Evolutionary conservation across 2,888 invertebrate species (phyloP), one percentile per base, ranked within the genome.

Genomic region (Platycheirus albimanus): DNA sequence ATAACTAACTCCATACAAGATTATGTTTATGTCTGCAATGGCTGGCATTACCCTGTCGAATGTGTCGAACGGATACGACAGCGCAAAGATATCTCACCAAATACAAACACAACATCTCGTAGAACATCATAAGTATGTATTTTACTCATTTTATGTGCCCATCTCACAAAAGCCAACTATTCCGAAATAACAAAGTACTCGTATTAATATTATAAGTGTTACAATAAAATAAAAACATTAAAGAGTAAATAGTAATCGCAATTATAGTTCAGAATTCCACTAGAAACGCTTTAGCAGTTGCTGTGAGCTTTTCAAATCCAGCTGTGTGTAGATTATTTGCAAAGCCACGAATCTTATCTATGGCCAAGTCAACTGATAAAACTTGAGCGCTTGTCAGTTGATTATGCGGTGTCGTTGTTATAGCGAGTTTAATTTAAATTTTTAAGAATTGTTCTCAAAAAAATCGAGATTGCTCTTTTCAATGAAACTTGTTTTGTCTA

Each of bases 31-130:
- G 45, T 88, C 85, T 7, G 93, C 92, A 13, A 94, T 94, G 94
- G 91, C 93, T 6, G 92, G 92, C 77, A 92, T 94, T 80, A 92
- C 92, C 0, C 88, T 94, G 81, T 94, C 94, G 0, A 90, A 91
- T 43, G 91, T 92, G 20, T 93, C 75, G 91, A 92, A 84, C 91
- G 92, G 47, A 92, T 94, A 51, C 86, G n/a, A n/a, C n/a, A n/a
- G n/a, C n/a, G n/a, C n/a, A n/a, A n/a, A n/a, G n/a, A n/a, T n/a
- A n/a, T n/a, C n/a, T n/a, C n/a, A n/a, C n/a, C n/a, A n/a, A n/a
- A n/a, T n/a, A n/a, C n/a, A n/a, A n/a, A n/a, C n/a, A n/a, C n/a
- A n/a, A n/a, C n/a, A n/a, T n/a, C n/a, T n/a, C n/a, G n/a, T n/a
- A n/a, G n/a, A n/a, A n/a, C n/a, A n/a, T n/a, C n/a, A n/a, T n/a